Percentiles rank a stretch among this genome's conserved stretches.
Conservation (phyloP, 2,113 vertebrate genomes). For the Crotalus tigris region DNA sequence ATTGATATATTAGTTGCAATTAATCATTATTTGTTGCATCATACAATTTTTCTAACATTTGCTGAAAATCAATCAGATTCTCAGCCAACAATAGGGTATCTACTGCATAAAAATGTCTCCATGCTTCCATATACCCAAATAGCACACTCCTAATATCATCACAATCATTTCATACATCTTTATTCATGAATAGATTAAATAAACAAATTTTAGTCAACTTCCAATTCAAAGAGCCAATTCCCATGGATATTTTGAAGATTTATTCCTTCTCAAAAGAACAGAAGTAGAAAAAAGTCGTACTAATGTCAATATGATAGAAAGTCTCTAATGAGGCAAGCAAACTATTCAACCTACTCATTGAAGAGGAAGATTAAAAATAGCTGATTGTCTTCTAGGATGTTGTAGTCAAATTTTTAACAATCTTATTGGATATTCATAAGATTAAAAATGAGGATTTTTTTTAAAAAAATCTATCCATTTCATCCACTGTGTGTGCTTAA, state of each 20-base stretch:
- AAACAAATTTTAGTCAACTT: not conserved
- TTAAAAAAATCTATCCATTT: not conserved
- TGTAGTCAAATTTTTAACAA: not conserved
- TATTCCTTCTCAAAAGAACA: not conserved
- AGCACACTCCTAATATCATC: not conserved
- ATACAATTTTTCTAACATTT: not conserved
- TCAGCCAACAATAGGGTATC: not conserved
- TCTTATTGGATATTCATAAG: not conserved
- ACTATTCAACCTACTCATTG: not conserved
- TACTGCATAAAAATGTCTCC: not conserved
- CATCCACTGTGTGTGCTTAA: not conserved
- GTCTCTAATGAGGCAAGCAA: not conserved
- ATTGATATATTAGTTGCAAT: not conserved
- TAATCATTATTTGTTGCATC: not conserved
- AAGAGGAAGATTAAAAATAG: conserved; percentile 17
- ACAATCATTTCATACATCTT: no score
- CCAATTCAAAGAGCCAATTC: not conserved
- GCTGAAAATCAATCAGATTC: not conserved
- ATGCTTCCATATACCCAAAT: not conserved
- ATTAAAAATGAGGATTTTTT: not conserved
- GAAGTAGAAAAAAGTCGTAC: not conserved
- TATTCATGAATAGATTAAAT: no score
- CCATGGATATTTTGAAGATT: not conserved
- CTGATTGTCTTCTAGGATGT: not conserved
- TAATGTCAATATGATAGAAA: not conserved